These are phyloP conservation scores for Agapetus fuscipes DNA, from an alignment of 2,888 invertebrate species.

Conservation along the genomic window DNA sequence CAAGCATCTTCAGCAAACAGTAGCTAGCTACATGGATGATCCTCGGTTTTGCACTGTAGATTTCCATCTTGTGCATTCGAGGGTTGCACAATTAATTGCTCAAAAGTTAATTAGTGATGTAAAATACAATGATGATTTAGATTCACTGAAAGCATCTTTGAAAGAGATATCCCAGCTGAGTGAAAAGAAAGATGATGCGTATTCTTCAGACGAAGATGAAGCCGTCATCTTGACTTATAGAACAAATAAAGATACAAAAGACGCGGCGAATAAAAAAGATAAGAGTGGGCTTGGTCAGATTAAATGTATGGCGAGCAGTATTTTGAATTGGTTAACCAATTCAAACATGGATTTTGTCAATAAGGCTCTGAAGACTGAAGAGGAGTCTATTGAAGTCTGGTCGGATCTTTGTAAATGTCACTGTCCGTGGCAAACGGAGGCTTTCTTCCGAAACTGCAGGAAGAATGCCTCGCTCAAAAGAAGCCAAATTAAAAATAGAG, in stretches of 20 bases:
- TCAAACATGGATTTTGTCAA: slow-evolving; percentile 27
- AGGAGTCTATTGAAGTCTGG: slow-evolving; percentile 51
- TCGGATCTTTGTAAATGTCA: slow-evolving; percentile 44
- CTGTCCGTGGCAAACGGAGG: slow-evolving; percentile 53
- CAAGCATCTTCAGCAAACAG: slow-evolving; percentile 57
- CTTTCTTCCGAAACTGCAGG: slow-evolving; percentile 41
- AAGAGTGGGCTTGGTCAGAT: slow-evolving; percentile 34
- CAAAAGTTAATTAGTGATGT: slow-evolving; percentile 46
- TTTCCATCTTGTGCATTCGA: slow-evolving; percentile 55
- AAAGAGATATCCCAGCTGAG: slow-evolving; percentile 36
- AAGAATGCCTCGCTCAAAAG: slow-evolving; percentile 45
- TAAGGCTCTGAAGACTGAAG: slow-evolving; percentile 46
- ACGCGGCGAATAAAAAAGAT: slow-evolving; percentile 27
- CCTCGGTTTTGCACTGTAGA: slow-evolving; percentile 52
- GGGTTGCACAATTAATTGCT: slow-evolving; percentile 53
- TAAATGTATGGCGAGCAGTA: slow-evolving; percentile 37
- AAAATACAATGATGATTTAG: slow-evolving; percentile 35
- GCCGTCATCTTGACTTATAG: slow-evolving; percentile 29
- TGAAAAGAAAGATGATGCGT: slow-evolving; percentile 37
- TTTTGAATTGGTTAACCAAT: slow-evolving; percentile 36
- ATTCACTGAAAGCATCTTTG: slow-evolving; percentile 33
- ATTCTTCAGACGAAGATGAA: slow-evolving; percentile 50
- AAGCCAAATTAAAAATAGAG: slow-evolving; percentile 21
- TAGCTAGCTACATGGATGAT: slow-evolving; percentile 60
- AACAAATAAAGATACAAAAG: slow-evolving; percentile 28